Base-by-base conservation (phyloP, 2,113 vertebrate species). In the Microcebus murinus region DNA sequence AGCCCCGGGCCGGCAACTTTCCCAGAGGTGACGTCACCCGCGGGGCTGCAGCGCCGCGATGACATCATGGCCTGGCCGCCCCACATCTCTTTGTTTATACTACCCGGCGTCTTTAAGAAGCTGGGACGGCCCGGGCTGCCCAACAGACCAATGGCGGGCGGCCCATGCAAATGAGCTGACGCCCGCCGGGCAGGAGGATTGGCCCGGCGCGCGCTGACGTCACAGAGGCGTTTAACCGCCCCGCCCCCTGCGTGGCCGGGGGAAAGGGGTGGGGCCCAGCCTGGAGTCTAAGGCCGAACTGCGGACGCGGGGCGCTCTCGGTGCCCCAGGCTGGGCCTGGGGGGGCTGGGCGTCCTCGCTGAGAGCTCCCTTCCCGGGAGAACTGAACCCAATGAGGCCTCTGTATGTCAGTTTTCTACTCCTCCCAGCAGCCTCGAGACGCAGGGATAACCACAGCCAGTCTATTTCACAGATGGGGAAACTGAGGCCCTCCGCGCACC, bases 1-100 rank as follows among this genome's bases (percentile, higher is more conserved):
- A 92, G 81, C 80, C 23, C 50, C 11, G 81, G 71, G 17, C 68
- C 31, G 10, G 77, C 93, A 74, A 81, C 73, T 63, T 94, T 68
- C 65, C 91, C 52, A 84, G 95, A 88, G 96, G 93, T 98, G 98
- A 98, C 97, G 95, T 98, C 96, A 98, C 59, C 90, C 74, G 76
- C 39, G 86, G 45, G 94, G 80, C 80, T 80, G 68, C 97, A 39
- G 91, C 52, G 10, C 89, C 57, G 36, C 74, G 81, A 74, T 98
- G 98, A 98, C 97, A 88, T 98, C 97, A 98, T 81, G 94, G 65
- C 81, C 65, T 68, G 23, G 42, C 79, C 52, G 13, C 84, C 50
- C 57, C 17, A 42, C 77, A 55, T 42, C 76, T 65, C 45, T 82
- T 63, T 90, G 95, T 97, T 91, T 92, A 96, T 95, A 93, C 52